phyloP scores from a whole-genome alignment of 2,113 vertebrate genomes.

The Ursus arctos region DNA sequence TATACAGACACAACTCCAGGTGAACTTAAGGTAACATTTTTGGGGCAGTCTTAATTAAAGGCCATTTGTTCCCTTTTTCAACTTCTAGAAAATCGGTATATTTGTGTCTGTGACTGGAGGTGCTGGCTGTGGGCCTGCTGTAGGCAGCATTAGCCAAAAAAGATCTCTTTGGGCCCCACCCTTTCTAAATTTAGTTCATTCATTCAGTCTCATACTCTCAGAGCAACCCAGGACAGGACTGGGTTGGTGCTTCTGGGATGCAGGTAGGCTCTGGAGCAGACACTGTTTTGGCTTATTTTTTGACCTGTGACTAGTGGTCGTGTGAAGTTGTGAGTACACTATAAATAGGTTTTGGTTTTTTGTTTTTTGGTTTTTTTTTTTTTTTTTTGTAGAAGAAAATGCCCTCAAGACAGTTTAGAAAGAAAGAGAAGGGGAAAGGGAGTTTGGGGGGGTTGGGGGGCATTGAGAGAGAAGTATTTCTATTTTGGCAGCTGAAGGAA shows the following conservation, averaged over 20 bases:
- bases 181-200: constrained; percentile 83
- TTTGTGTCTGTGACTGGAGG: constrained; percentile 42
- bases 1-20: not conserved
- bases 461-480: constrained; percentile 74
- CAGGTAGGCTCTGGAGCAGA: constrained; percentile 39
- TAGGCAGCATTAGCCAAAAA: constrained; percentile 72
- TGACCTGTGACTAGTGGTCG: not conserved
- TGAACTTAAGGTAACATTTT: constrained; percentile 51
- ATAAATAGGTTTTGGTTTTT: not conserved
- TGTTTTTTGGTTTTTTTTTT: not conserved
- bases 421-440: not conserved
- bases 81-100: not conserved
- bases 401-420: not conserved
- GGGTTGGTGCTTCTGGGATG: constrained; percentile 60
- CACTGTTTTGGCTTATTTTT: constrained; percentile 61
- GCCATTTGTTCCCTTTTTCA: constrained; percentile 1
- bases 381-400: constrained; percentile 57
- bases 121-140: constrained; percentile 31
- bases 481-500: constrained; percentile 62
- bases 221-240: constrained; percentile 41
- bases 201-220: constrained; percentile 74
- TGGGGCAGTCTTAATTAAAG: constrained; percentile 11
- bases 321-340: constrained; percentile 21
- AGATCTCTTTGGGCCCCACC: constrained; percentile 72
- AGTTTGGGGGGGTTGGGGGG: not conserved